Conservation (phyloP, 2,797 vertebrate genomes). For the Ctenopoma multispine region DNA sequence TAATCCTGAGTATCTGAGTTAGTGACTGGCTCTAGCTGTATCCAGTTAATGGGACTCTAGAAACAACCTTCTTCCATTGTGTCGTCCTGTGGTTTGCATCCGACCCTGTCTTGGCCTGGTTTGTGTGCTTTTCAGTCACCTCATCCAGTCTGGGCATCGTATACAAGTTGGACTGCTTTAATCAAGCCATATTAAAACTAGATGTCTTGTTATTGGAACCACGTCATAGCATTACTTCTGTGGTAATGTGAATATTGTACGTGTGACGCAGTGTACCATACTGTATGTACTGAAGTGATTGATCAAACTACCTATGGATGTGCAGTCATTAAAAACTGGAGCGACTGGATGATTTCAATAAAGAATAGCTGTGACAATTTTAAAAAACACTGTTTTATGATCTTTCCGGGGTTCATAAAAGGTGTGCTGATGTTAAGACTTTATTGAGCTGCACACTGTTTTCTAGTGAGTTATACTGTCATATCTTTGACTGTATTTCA, state of each 20-base stretch:
- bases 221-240: conserved; percentile 83
- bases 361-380: conserved; percentile 83
- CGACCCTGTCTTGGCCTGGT: conserved; percentile 12
- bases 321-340: conserved; percentile 75
- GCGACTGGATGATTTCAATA: conserved; percentile 85
- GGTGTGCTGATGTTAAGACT: conserved; percentile 5
- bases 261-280: conserved; percentile 85
- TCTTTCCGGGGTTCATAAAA: conserved; percentile 23
- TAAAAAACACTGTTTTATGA: conserved; percentile 35
- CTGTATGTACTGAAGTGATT: conserved; percentile 76
- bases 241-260: conserved; percentile 83
- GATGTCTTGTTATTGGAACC: conserved; percentile 84
- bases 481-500: conserved; percentile 42
- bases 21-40: conserved; percentile 4
- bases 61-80: conserved; percentile 38
- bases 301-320: conserved; percentile 78
- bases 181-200: conserved; percentile 89
- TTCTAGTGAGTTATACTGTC: conserved; percentile 26
- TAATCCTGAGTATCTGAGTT: conserved; percentile 1
- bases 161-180: conserved; percentile 82
- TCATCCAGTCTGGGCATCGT: conserved; percentile 29
- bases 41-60: conserved; percentile 13
- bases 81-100: conserved; percentile 37
- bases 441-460: conserved; percentile 35
- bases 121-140: conserved; percentile 21